These are phyloP conservation scores for Strigamia maritima DNA, from an alignment of 2,888 invertebrate genomes.

Conservation along the genomic window DNA sequence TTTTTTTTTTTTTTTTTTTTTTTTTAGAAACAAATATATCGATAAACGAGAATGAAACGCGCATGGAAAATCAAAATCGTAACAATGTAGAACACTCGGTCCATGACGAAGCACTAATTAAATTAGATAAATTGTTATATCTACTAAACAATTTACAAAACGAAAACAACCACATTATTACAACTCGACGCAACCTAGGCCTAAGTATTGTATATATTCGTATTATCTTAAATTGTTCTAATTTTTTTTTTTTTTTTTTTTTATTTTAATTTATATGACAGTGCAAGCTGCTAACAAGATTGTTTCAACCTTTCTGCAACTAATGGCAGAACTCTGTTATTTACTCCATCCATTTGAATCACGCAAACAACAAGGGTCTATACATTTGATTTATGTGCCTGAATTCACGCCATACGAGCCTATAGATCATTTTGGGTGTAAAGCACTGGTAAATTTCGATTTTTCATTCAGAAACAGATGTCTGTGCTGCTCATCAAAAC, in stretches of 20 bases:
- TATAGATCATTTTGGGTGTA: constrained; percentile 16
- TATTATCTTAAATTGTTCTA: too few species aligned
- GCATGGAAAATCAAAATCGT: not conserved
- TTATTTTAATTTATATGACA: not conserved
- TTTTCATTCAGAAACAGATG: not conserved
- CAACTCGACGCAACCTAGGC: not conserved
- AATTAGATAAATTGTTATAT: not conserved
- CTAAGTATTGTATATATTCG: not conserved
- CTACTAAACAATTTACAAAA: not conserved
- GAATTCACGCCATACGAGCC: constrained; percentile 23
- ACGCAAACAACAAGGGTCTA: constrained; percentile 23
- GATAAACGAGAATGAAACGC: not conserved
- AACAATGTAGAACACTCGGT: not conserved
- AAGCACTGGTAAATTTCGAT: not conserved
- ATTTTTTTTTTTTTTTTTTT: too few species aligned
- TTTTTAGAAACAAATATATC: not conserved
- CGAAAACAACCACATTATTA: not conserved
- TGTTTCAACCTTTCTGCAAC: not conserved
- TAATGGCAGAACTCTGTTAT: not conserved
- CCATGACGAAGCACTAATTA: not conserved
- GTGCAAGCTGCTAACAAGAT: not conserved
- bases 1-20: not conserved
- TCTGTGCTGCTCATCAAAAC: too few species aligned
- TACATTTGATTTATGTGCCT: constrained; percentile 22
- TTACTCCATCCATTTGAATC: constrained; percentile 27